Conservation (phyloP, 2,113 vertebrate species). For the Hippolais icterina region DNA sequence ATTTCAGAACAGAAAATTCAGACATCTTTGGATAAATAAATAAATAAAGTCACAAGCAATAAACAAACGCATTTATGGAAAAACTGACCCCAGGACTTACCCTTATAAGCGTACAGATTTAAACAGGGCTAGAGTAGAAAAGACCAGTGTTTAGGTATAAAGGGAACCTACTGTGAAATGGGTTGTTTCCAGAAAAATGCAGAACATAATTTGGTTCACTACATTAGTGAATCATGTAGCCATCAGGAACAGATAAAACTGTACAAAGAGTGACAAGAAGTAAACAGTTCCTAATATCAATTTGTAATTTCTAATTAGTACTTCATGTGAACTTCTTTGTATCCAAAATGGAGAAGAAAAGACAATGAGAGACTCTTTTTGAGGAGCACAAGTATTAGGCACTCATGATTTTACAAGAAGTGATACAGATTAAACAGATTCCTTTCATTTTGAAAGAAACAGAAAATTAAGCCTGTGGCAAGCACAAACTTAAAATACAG, state of each 20-base stretch:
- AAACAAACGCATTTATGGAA: background rate
- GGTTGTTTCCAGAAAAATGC: background rate
- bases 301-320: background rate
- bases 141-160: background rate
- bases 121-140: background rate
- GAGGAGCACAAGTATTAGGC: background rate
- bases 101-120: background rate
- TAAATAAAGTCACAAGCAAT: background rate
- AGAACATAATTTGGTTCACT: background rate
- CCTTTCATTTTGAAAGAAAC: background rate
- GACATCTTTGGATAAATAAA: background rate
- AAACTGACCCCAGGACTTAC: background rate
- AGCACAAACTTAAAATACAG: background rate
- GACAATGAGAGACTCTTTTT: background rate
- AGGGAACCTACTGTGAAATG: background rate
- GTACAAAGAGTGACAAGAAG: background rate
- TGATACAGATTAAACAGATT: background rate
- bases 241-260: background rate
- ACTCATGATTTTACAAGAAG: background rate
- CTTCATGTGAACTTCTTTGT: background rate
- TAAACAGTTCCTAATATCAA: background rate
- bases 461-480: background rate
- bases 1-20: background rate
- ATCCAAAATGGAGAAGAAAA: background rate
- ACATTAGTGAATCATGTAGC: background rate